A percentile compares a stretch with the other conserved stretches of the same genome.
Evolutionary conservation across 2,888 invertebrate genomes (phyloP).

Genomic region (Deilephila elpenor): DNA sequence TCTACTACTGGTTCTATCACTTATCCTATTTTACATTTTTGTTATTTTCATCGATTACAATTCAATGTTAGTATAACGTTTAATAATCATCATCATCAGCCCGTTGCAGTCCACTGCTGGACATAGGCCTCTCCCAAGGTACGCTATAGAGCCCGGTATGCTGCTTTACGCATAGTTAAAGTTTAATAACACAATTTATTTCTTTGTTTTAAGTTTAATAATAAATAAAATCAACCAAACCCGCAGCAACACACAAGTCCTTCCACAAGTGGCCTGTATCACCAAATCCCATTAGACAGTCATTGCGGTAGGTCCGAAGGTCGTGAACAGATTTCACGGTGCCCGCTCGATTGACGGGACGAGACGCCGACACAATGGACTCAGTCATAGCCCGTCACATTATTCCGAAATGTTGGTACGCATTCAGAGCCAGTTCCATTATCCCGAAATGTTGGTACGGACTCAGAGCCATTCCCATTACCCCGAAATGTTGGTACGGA

Average conservation of each 20-base stretch:
- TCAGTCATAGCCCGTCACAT: conserved; percentile 62
- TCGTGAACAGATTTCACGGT: conserved; percentile 65
- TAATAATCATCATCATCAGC: too few relatives aligned
- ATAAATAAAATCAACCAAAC: background rate
- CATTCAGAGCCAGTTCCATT: conserved; percentile 65
- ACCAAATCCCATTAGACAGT: conserved; percentile 26
- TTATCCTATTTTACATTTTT: too few relatives aligned
- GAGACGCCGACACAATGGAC: conserved; percentile 54
- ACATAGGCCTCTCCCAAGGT: too few relatives aligned
- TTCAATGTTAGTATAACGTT: too few relatives aligned
- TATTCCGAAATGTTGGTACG: conserved; percentile 69
- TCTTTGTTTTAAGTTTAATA: background rate
- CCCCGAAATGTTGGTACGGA: conserved; percentile 63
- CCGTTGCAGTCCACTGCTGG: too few relatives aligned
- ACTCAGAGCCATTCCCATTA: conserved; percentile 65
- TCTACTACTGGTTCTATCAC: too few relatives aligned
- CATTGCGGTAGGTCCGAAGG: conserved; percentile 65
- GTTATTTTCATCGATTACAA: too few relatives aligned
- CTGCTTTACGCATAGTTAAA: too few relatives aligned
- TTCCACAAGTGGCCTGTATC: background rate
- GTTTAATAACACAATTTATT: too few relatives aligned
- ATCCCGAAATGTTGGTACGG: conserved; percentile 75
- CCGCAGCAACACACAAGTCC: background rate
- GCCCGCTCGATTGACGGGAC: conserved; percentile 62
- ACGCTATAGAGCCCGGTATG: too few relatives aligned